These are phyloP conservation scores for Crocallis elinguaria DNA, from an alignment of 2,888 invertebrate genomes.

Conservation along the genomic window DNA sequence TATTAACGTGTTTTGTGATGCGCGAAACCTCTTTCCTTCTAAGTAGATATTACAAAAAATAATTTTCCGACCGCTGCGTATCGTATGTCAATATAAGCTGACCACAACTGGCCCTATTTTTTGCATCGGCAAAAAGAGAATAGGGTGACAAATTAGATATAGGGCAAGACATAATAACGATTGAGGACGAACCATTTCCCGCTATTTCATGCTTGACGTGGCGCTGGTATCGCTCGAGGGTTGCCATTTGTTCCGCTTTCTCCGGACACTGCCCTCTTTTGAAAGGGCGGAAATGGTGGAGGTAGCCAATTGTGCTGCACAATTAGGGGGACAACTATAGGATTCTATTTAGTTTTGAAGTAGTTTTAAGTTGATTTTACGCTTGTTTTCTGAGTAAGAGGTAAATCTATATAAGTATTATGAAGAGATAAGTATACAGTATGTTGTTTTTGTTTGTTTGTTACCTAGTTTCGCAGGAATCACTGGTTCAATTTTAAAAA, in stretches of 20 bases:
- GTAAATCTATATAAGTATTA: too few species aligned
- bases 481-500: too few species aligned
- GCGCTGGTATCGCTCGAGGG: constrained; percentile 11
- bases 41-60: constrained; percentile 6
- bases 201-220: constrained; percentile 36
- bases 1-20: background rate
- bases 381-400: too few species aligned
- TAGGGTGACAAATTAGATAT: constrained; percentile 32
- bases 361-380: too few species aligned
- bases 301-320: background rate
- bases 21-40: background rate
- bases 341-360: background rate
- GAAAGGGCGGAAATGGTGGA: background rate
- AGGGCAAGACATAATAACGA: constrained; percentile 33
- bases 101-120: background rate
- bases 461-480: too few species aligned
- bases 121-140: constrained; percentile 26
- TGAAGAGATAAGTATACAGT: too few species aligned
- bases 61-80: constrained; percentile 18
- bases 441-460: too few species aligned
- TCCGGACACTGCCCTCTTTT: constrained; percentile 7
- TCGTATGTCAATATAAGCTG: constrained; percentile 5
- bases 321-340: background rate
- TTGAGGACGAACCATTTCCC: constrained; percentile 36
- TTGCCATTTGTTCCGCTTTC: constrained; percentile 13